These are phyloP conservation scores for Phodopus roborovskii DNA, from an alignment of 2,113 vertebrate genomes.

Conservation along the genomic window DNA sequence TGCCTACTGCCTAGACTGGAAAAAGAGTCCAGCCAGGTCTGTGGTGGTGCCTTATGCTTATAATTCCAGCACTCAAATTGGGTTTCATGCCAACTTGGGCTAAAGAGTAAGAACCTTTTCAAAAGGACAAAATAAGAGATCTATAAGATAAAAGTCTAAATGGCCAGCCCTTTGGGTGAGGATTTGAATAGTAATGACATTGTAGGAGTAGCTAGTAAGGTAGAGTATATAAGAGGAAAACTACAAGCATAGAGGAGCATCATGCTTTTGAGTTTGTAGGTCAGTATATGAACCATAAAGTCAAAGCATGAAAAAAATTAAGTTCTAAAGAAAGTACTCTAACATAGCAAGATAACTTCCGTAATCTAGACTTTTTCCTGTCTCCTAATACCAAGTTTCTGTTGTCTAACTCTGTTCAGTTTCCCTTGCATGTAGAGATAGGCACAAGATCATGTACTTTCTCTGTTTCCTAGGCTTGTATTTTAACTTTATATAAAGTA, in stretches of 20 bases:
- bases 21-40: not conserved
- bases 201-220: not conserved
- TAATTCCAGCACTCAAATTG: not conserved
- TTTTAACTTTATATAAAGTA: slow-evolving; percentile 26
- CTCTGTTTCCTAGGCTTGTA: not conserved
- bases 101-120: not conserved
- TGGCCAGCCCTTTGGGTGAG: not conserved
- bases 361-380: not conserved
- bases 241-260: not conserved
- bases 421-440: not conserved
- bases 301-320: not conserved
- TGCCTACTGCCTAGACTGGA: not conserved
- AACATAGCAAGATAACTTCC: not conserved
- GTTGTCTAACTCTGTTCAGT: not conserved
- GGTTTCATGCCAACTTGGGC: not conserved
- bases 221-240: not conserved
- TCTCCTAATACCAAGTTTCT: not conserved
- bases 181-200: not conserved
- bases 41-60: not conserved
- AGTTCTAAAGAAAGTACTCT: not conserved
- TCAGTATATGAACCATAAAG: not conserved
- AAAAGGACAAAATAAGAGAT: not conserved
- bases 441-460: not conserved
- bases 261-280: not conserved
- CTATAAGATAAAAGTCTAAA: not conserved